Evolutionary conservation across 2,888 invertebrate genomes (phyloP).

Genomic region (Pseudococcus longispinus): DNA sequence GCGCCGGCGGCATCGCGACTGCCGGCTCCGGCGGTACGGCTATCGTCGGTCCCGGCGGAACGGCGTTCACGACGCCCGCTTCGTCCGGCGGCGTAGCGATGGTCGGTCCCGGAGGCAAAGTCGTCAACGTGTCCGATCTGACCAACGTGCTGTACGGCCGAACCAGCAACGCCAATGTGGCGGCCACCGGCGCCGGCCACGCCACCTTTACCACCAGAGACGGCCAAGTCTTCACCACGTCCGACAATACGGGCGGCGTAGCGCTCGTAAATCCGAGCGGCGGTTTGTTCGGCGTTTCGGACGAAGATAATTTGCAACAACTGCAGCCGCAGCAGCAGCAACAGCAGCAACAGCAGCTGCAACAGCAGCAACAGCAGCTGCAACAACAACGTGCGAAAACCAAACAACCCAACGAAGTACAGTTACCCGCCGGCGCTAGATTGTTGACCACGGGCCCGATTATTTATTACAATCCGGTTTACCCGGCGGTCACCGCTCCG

Average conservation of each 20-base stretch:
- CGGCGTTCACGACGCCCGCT: slow-evolving; percentile 70
- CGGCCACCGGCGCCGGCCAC: slow-evolving; percentile 46
- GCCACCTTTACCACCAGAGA: slow-evolving; percentile 41
- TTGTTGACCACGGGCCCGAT: slow-evolving; percentile 78
- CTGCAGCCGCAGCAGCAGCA: background rate
- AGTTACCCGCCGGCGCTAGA: slow-evolving; percentile 71
- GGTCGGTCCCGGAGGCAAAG: slow-evolving; percentile 76
- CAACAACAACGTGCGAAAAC: background rate
- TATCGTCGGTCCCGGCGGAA: slow-evolving; percentile 79
- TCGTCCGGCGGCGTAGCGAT: slow-evolving; percentile 75
- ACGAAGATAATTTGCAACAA: slow-evolving; percentile 26
- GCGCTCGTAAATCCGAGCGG: slow-evolving; percentile 49
- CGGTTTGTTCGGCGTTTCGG: slow-evolving; percentile 49
- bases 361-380: background rate
- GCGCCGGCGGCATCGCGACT: slow-evolving; percentile 82
- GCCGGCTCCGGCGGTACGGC: slow-evolving; percentile 82
- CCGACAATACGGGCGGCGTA: slow-evolving; percentile 50
- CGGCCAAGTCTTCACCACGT: slow-evolving; percentile 52
- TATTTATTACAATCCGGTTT: slow-evolving; percentile 65
- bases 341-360: background rate
- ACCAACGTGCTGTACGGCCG: slow-evolving; percentile 53
- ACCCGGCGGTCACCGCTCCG: background rate
- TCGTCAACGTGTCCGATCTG: slow-evolving; percentile 63
- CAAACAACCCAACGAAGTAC: slow-evolving; percentile 51
- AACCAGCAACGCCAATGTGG: slow-evolving; percentile 17